These are phyloP conservation scores for Zeus faber DNA, from an alignment of 2,113 vertebrate species.

Conservation along the genomic window DNA sequence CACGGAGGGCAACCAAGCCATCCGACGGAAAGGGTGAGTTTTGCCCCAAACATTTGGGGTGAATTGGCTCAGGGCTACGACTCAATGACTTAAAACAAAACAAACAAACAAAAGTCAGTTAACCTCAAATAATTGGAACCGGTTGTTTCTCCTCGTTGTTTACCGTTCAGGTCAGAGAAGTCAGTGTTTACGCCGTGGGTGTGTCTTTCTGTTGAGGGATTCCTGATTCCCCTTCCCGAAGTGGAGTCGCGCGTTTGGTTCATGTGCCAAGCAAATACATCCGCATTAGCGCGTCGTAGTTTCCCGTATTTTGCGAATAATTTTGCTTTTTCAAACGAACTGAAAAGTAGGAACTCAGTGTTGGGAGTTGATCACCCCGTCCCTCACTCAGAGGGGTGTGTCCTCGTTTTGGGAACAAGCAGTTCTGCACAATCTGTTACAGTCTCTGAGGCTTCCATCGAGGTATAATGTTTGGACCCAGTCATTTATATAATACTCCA, in stretches of 20 bases:
- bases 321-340: background rate
- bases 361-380: background rate
- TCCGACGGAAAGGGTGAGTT: constrained; percentile 53
- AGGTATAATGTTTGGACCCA: too few relatives aligned
- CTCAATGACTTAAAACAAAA: background rate
- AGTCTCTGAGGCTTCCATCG: constrained; percentile 3
- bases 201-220: too few relatives aligned
- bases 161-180: too few relatives aligned
- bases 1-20: constrained; percentile 52
- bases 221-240: too few relatives aligned
- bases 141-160: too few relatives aligned
- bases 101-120: background rate
- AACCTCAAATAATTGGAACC: too few relatives aligned
- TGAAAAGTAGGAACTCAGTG: too few relatives aligned
- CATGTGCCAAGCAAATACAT: background rate
- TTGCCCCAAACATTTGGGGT: background rate
- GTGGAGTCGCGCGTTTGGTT: too few relatives aligned
- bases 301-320: background rate
- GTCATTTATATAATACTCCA: too few relatives aligned
- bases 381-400: constrained; percentile 32
- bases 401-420: constrained; percentile 45
- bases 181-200: too few relatives aligned
- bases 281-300: background rate
- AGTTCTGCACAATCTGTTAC: constrained; percentile 32
- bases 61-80: too few relatives aligned